Base-by-base conservation (phyloP, 2,888 invertebrate species). In the Eupithecia subumbrata region DNA sequence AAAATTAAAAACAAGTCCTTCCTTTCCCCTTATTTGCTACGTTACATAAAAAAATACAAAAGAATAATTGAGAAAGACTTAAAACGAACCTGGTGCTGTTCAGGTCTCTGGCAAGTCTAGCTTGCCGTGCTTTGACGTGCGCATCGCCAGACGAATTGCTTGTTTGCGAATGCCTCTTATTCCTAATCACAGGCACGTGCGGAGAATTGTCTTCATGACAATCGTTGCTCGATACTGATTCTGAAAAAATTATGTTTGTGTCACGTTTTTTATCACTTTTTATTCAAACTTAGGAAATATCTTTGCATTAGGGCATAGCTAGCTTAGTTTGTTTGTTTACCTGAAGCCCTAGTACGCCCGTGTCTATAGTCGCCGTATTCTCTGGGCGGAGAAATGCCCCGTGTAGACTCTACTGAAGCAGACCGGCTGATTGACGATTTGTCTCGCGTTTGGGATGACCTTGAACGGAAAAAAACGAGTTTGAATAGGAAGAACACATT, bases 371-470 rank as follows among this genome's bases (percentile, higher is more conserved):
- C 95, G 9, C 94, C 94, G 69, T 81, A 90, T 76, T 94, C 94
- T 11, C 91, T 87, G 37, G 90, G 90, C 30, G 94, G 92, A 0
- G 94, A 92, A 30, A 90, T 87, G 34, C 90, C 92, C n/a, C 94
- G 92, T 4, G 93, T 90, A 9, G 95, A 95, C 69, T 95, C 95
- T 75, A 95, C 94, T 0, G 95, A 95, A 25, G 92, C 92, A 22
- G 95, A 95, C 5, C 95, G 91, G 40, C 96, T 96, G 78, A 92
- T 91, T 2, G 96, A 96, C 78, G 96, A 96, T 86, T 97, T 97
- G 80, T 97, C 97, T 71, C 97, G 96, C 52, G 96, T 96, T 73
- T 96, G 94, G 0, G 96, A 95, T 60, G 93, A 91, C 78, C 97
- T 95, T 78, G 5, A 81, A 83, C 25, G 43, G 45, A 72, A 77